Percentiles rank a stretch among this genome's conserved stretches.
Evolutionary conservation across 2,888 invertebrate genomes (phyloP).

Genomic region (Diloba caeruleocephala): DNA sequence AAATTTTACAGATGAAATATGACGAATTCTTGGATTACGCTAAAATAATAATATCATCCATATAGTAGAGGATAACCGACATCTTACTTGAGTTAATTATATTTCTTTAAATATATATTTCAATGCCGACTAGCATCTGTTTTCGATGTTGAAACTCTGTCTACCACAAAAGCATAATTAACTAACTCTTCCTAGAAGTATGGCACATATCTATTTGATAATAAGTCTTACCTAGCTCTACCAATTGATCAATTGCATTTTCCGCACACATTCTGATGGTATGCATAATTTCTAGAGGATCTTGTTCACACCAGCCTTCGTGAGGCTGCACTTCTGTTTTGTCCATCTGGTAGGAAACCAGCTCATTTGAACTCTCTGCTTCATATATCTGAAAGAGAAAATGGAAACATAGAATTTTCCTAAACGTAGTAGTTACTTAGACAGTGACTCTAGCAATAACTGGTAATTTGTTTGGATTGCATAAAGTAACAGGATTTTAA

Average conservation of each 20-base stretch:
- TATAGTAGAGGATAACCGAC: background rate
- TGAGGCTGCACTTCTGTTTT: slow-evolving; percentile 94
- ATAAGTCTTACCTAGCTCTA: slow-evolving; percentile 81
- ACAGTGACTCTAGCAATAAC: too few relatives aligned
- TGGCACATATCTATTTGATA: slow-evolving; percentile 3
- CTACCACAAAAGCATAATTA: background rate
- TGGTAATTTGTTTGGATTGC: too few relatives aligned
- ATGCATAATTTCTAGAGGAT: slow-evolving; percentile 95
- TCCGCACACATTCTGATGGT: slow-evolving; percentile 95
- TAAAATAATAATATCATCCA: slow-evolving; percentile 7
- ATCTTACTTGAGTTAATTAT: background rate
- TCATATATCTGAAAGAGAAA: slow-evolving; percentile 91
- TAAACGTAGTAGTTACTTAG: background rate
- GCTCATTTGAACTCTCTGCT: slow-evolving; percentile 93
- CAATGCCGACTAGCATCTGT: background rate
- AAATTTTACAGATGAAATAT: too few relatives aligned
- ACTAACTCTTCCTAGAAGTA: background rate
- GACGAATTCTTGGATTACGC: background rate
- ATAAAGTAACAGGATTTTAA: too few relatives aligned
- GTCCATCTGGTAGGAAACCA: slow-evolving; percentile 94
- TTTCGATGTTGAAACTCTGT: background rate
- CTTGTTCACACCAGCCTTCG: slow-evolving; percentile 98
- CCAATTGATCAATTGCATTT: slow-evolving; percentile 91
- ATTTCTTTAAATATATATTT: background rate
- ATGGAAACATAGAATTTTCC: background rate